phyloP scores from a whole-genome alignment of 92 coral and sea anemone species.

The Parazoanthus swiftii region DNA sequence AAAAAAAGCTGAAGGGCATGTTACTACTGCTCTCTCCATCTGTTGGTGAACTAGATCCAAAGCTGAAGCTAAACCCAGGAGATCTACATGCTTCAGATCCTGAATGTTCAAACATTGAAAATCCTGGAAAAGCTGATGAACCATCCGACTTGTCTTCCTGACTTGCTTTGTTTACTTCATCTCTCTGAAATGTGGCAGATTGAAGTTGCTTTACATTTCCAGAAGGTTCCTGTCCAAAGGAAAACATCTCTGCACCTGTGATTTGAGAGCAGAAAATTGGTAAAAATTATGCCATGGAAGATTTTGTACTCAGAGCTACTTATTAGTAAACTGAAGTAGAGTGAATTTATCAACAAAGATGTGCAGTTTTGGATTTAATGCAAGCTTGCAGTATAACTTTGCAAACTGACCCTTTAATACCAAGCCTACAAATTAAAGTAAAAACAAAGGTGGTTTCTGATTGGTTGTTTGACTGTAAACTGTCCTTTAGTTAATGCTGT shows the following conservation, averaged over 20 bases:
- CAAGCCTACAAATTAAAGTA: no score
- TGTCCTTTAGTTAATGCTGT: no score
- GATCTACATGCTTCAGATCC: conserved; percentile 48
- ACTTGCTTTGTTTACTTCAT: conserved; percentile 5
- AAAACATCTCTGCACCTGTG: conserved; percentile 25
- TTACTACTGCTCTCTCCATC: conserved; percentile 34
- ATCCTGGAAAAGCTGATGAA: conserved; percentile 40
- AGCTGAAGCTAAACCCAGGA: conserved; percentile 63
- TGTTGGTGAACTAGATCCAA: conserved; percentile 57
- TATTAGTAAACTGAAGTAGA: no score
- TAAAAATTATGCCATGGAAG: neutral
- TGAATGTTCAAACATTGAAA: conserved; percentile 66
- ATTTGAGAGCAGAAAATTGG: neutral
- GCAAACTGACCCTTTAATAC: no score
- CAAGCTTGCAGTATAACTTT: no score
- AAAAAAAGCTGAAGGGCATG: conserved; percentile 66
- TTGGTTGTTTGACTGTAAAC: no score
- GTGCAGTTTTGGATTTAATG: no score
- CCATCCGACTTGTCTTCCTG: neutral
- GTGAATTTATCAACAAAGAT: no score
- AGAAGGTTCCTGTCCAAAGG: conserved; percentile 27
- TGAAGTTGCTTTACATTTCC: neutral
- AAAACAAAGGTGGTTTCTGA: no score
- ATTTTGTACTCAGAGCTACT: neutral
- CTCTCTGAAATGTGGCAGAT: neutral